Conservation (phyloP, 2,113 vertebrate species). For the Lophochroa leadbeateri region DNA sequence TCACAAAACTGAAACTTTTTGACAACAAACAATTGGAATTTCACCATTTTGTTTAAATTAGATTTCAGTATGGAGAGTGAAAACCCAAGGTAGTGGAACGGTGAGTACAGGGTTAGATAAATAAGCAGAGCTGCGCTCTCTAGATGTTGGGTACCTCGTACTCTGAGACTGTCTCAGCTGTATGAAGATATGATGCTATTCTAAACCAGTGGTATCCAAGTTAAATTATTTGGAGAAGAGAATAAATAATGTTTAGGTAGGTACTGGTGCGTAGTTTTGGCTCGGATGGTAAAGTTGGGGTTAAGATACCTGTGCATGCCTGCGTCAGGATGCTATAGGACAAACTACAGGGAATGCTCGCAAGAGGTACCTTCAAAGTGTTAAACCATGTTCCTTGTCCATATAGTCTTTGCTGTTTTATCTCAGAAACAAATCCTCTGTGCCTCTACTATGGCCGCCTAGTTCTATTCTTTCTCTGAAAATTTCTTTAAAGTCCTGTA, state of each 20-base stretch:
- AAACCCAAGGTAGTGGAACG: background rate
- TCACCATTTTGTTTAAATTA: background rate
- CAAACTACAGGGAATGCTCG: too few relatives aligned
- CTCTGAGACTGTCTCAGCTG: background rate
- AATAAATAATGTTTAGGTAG: background rate
- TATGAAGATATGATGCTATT: background rate
- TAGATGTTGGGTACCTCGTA: background rate
- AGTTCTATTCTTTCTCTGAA: background rate
- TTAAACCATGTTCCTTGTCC: background rate
- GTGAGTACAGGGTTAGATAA: background rate
- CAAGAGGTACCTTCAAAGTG: background rate
- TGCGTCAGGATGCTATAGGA: background rate
- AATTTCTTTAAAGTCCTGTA: background rate
- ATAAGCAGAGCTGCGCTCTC: background rate
- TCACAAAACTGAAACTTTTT: slow-evolving; percentile 41
- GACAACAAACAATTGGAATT: slow-evolving; percentile 13
- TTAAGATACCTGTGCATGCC: background rate
- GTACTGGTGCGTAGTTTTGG: background rate
- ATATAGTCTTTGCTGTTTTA: background rate
- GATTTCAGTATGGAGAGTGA: background rate
- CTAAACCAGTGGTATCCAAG: background rate
- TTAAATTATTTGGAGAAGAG: background rate
- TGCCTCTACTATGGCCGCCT: background rate
- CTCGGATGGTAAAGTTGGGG: background rate
- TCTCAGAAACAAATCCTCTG: slow-evolving; percentile 28